phyloP scores from a whole-genome alignment of 2,113 vertebrate species.

The Rhinopomastus cyanomelas region DNA sequence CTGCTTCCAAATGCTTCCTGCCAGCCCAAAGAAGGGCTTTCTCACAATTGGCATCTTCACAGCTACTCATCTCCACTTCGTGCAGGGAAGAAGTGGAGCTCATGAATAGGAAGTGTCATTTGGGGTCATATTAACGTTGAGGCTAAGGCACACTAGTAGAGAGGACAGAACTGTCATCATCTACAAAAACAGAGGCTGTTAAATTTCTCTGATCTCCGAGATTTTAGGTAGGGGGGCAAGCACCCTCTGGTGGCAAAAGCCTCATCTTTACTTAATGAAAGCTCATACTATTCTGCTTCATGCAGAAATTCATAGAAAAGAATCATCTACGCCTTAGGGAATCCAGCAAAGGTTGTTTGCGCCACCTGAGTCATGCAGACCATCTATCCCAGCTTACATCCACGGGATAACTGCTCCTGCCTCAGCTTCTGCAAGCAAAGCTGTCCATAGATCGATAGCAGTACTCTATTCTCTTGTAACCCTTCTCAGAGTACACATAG shows the following conservation, averaged over 20 bases:
- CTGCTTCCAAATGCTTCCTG: background rate
- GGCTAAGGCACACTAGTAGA: background rate
- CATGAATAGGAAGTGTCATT: background rate
- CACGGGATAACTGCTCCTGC: background rate
- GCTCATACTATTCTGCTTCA: background rate
- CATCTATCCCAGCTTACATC: background rate
- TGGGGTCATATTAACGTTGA: background rate
- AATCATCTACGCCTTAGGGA: background rate
- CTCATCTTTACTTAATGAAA: background rate
- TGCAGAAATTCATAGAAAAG: background rate
- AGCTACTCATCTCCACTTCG: background rate
- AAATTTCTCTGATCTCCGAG: rapidly evolving
- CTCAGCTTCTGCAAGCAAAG: background rate
- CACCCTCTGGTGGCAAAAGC: constrained; percentile 29
- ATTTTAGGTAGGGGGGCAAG: background rate
- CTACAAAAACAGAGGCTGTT: background rate
- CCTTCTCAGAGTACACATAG: background rate
- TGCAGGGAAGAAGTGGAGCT: background rate
- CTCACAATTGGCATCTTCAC: background rate
- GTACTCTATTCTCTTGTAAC: background rate
- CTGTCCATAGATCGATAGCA: background rate
- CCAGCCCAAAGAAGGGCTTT: background rate
- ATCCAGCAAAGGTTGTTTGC: background rate
- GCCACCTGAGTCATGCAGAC: background rate
- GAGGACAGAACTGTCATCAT: background rate